Conservation (phyloP, 2,797 vertebrate genomes). For the Pelobates cultripes region DNA sequence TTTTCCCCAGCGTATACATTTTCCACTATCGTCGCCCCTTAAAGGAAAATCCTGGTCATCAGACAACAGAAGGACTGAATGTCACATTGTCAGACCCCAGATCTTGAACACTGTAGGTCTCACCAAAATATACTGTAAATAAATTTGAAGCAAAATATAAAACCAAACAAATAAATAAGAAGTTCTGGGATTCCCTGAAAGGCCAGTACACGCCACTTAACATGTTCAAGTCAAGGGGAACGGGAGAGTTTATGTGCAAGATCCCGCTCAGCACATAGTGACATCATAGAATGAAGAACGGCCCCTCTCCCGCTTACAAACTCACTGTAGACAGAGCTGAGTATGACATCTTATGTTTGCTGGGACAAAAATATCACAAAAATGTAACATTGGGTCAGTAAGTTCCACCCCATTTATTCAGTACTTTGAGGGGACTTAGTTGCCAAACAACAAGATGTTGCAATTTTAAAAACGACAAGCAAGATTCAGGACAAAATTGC, state of each 20-base stretch:
- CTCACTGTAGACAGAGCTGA: too few species aligned
- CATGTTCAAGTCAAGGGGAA: background rate
- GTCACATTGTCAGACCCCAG: too few species aligned
- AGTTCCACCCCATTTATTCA: too few species aligned
- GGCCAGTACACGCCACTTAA: background rate
- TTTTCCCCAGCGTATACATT: too few species aligned
- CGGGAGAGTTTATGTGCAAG: background rate
- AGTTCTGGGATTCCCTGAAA: background rate
- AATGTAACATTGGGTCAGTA: background rate
- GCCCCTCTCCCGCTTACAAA: background rate
- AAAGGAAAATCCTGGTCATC: too few species aligned
- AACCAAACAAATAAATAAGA: background rate
- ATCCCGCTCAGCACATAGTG: background rate
- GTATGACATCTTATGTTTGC: background rate
- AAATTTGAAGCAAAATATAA: background rate
- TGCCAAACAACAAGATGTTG: too few species aligned
- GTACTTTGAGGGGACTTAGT: too few species aligned
- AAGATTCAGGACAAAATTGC: too few species aligned
- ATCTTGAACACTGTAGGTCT: background rate
- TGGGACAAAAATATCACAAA: background rate
- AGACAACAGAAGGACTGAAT: too few species aligned
- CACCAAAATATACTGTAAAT: constrained; percentile 4
- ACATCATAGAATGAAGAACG: background rate
- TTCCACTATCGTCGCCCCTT: too few species aligned
- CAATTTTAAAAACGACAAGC: too few species aligned